Percentiles rank a stretch among this genome's conserved stretches.
Conservation (phyloP, 2,113 vertebrate species). For the Thryonomys swinderianus region DNA sequence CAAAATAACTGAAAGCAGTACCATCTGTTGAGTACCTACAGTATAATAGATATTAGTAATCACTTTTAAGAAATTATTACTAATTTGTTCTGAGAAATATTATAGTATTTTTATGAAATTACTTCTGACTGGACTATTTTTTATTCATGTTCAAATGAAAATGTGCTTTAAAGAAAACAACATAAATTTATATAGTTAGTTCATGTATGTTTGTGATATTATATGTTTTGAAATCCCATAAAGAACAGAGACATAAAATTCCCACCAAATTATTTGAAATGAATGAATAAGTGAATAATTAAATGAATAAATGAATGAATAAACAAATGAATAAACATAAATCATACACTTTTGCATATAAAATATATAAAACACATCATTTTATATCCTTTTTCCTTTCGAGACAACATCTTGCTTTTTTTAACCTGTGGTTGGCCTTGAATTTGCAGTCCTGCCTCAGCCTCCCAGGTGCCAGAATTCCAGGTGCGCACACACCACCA, state of each 20-base stretch:
- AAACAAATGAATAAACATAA: background rate
- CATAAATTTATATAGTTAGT: background rate
- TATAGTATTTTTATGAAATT: background rate
- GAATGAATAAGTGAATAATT: constrained; percentile 38
- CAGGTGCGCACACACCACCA: background rate
- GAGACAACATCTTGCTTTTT: background rate
- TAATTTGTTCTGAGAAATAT: background rate
- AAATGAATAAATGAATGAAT: too few relatives aligned
- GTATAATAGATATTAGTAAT: background rate
- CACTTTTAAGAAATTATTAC: background rate
- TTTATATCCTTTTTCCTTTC: background rate
- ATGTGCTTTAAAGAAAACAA: background rate
- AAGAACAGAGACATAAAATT: constrained; percentile 29
- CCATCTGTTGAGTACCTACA: background rate
- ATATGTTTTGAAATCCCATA: background rate
- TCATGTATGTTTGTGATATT: background rate
- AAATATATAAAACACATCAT: background rate
- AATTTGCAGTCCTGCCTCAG: background rate
- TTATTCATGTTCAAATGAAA: constrained; percentile 1
- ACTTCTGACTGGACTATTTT: background rate
- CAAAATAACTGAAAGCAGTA: background rate
- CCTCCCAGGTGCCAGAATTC: background rate
- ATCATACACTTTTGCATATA: background rate
- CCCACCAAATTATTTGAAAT: background rate
- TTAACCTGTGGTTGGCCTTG: background rate